Percentiles rank a stretch among this genome's conserved stretches.
Evolutionary conservation across 2,797 vertebrate genomes (phyloP).

Genomic region (Buphagus erythrorhynchus): DNA sequence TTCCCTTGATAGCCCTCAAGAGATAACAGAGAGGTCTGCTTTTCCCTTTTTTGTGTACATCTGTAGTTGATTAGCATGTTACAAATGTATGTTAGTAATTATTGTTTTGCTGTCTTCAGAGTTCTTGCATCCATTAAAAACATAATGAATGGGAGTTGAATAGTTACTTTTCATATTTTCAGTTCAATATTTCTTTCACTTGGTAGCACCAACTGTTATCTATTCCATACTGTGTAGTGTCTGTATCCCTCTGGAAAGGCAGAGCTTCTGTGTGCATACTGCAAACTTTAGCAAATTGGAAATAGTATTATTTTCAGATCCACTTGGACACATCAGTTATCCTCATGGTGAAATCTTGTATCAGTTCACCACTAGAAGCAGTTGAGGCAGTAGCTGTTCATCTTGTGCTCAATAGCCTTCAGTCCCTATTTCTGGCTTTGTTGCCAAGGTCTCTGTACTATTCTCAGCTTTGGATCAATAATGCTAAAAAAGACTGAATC

Average conservation of each 20-base stretch:
- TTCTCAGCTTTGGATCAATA: not conserved
- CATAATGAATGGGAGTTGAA: not conserved
- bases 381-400: not conserved
- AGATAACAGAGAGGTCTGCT: not conserved
- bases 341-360: not conserved
- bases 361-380: not conserved
- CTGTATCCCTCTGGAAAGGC: not conserved
- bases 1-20: slow-evolving; percentile 15
- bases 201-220: not conserved
- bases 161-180: not conserved
- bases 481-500: not conserved
- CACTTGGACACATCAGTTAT: not conserved
- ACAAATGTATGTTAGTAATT: not conserved
- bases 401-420: not conserved
- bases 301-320: not conserved
- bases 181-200: not conserved
- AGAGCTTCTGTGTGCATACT: not conserved
- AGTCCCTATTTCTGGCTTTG: not conserved
- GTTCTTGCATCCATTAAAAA: not conserved
- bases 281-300: not conserved
- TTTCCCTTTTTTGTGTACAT: not conserved
- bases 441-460: not conserved
- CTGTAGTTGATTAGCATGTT: not conserved
- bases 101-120: not conserved
- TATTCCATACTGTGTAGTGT: not conserved